Evolutionary conservation across 2,888 invertebrate genomes (phyloP), one percentile per base, ranked within the genome.

Genomic region (Agrilus biguttatus): DNA sequence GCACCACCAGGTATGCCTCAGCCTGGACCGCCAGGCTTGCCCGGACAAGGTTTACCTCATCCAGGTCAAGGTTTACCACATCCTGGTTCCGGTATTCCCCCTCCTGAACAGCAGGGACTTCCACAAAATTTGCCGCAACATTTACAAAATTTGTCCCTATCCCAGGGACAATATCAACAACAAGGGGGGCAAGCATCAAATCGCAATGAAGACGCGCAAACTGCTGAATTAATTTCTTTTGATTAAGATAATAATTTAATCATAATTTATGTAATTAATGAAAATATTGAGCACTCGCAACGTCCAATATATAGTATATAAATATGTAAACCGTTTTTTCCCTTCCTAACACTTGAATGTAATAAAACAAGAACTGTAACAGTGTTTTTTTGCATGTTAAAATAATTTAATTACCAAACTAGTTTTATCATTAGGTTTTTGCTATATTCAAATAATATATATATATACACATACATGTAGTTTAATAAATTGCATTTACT

Each of bases 141-240:
- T 14, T 42, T 39, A 21, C 39, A 40, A 10, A 28, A 10, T 37
- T 37, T 36, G 36, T 43, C 28, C 37, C 43, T 8, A 33, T 40
- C 19, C 41, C 38, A 39, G 8, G 41, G 43, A 3, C 46, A 42
- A 14, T 46, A 42, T 46, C 51, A 50, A 33, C 53, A 51, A 36
- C 53, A 55, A 7, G 57, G 57, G 28, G 54, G 56, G 14, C 58
- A 52, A 41, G 49, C 50, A n/a, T 47, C 38, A 8, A 43, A 43
- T 45, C 60, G 53, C 44, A 64, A 56, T 46, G 63, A 58, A 59
- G 67, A 70, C 37, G 69, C 74, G 1, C 72, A 74, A 54, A 84
- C 84, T 3, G 86, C 82, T 13, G 87, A 87, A 65, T 70, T 88
- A 33, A 88, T 88, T 51, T 81, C 80, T 59, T 88, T 88, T 54